Conservation (phyloP, 2,797 vertebrate species). For the Chrysocyon brachyurus region DNA sequence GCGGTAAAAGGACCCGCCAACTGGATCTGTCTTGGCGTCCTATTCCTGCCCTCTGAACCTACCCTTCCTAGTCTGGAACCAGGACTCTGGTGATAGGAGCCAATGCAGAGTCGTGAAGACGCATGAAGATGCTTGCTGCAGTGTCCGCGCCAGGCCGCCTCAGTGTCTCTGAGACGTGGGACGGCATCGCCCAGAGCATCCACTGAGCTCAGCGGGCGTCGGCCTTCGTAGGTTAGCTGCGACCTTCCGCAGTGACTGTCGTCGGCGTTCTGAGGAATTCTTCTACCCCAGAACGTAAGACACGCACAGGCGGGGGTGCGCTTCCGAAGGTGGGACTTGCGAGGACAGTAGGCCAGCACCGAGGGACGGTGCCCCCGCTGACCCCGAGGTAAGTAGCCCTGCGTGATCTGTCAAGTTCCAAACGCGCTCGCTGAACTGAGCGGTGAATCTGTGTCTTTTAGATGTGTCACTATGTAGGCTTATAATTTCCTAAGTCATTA, state of each 20-base stretch:
- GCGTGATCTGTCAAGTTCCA: not conserved
- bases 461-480: not conserved
- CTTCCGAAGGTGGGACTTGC: not conserved
- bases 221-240: not conserved
- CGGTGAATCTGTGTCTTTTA: not conserved
- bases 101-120: not conserved
- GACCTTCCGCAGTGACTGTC: not conserved
- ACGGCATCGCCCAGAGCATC: not conserved
- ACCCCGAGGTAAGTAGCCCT: not conserved
- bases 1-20: not conserved
- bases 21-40: not conserved
- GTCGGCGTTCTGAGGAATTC: not conserved
- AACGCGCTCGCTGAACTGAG: not conserved
- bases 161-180: not conserved
- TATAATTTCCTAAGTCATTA: not conserved
- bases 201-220: not conserved
- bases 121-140: not conserved
- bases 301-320: not conserved
- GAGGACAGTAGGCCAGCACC: not conserved
- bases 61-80: too few species aligned
- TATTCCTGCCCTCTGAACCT: not conserved
- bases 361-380: not conserved
- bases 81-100: not conserved
- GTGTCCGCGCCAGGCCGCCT: not conserved
- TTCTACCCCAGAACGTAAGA: not conserved